Conservation (phyloP, 1,140 invertebrate species). For the Cepaea nemoralis region DNA sequence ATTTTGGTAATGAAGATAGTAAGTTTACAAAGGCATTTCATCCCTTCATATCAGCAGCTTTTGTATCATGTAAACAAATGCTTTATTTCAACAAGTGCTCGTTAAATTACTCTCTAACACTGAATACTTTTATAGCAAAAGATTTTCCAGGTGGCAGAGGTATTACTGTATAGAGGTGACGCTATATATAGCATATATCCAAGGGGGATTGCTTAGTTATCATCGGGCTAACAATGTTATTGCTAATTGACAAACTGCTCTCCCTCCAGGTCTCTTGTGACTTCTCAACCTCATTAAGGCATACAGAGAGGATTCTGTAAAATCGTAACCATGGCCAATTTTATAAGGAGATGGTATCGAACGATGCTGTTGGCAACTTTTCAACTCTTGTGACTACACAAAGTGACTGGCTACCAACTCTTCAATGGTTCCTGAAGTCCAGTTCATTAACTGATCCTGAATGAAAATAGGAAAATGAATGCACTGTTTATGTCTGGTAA, state of each 20-base stretch:
- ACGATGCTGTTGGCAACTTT: neutral
- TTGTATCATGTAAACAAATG: too few species aligned
- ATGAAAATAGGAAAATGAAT: neutral
- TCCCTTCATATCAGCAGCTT: too few species aligned
- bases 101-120: neutral
- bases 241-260: neutral
- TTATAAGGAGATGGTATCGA: neutral
- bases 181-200: too few species aligned
- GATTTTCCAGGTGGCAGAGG: too few species aligned
- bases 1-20: too few species aligned
- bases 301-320: neutral
- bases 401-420: constrained; percentile 48
- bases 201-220: too few species aligned
- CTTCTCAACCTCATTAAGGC: neutral
- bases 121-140: neutral
- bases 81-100: too few species aligned
- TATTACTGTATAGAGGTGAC: neutral
- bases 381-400: neutral
- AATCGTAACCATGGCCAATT: neutral
- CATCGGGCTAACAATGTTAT: neutral
- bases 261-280: neutral
- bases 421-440: constrained; percentile 60
- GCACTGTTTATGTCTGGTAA: too few species aligned
- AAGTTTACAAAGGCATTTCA: too few species aligned
- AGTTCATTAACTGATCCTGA: constrained; percentile 63